Evolutionary conservation across 1,140 invertebrate genomes (phyloP).

Genomic region (Armadillidium nasatum): DNA sequence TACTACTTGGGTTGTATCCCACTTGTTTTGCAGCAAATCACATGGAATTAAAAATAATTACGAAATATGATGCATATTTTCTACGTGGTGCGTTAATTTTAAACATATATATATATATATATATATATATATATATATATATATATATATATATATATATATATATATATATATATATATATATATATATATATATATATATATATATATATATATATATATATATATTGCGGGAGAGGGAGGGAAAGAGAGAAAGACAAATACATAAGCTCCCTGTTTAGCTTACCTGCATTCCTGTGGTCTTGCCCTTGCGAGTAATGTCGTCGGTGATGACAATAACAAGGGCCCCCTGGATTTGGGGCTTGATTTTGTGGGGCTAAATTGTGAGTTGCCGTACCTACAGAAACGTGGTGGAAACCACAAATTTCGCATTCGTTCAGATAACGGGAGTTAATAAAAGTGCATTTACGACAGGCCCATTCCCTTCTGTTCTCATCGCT

Average conservation of each 20-base stretch:
- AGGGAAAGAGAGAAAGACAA: too few relatives aligned
- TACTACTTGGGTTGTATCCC: too few relatives aligned
- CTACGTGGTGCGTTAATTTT: too few relatives aligned
- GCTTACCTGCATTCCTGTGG: background rate
- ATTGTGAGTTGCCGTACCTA: background rate
- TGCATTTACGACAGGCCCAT: background rate
- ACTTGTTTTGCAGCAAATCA: too few relatives aligned
- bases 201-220: too few relatives aligned
- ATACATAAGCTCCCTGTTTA: too few relatives aligned
- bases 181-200: too few relatives aligned
- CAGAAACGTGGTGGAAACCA: background rate
- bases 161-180: background rate
- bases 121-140: too few relatives aligned
- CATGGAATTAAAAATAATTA: too few relatives aligned
- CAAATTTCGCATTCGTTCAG: background rate
- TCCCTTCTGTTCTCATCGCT: background rate
- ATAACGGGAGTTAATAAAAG: background rate
- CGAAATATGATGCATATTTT: too few relatives aligned
- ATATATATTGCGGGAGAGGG: too few relatives aligned
- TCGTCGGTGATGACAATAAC: slow-evolving; percentile 3
- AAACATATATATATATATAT: too few relatives aligned
- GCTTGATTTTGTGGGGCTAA: background rate
- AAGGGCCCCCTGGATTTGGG: background rate
- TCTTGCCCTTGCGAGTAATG: background rate
- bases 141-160: slow-evolving; percentile 1